These are phyloP conservation scores for Enteromius anoplus DNA, from an alignment of 2,797 vertebrate species.

Conservation along the genomic window DNA sequence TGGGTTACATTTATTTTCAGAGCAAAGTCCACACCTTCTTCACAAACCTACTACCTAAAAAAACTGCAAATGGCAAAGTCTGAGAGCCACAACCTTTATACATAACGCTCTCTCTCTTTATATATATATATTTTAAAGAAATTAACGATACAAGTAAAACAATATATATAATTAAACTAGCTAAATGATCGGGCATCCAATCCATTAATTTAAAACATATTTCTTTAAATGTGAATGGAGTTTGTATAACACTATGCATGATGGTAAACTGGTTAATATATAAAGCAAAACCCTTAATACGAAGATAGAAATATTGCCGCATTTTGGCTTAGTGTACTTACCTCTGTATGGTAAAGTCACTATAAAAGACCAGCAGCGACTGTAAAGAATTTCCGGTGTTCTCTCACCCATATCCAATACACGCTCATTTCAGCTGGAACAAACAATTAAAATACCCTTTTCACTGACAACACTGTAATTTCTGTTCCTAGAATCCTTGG, in stretches of 20 bases:
- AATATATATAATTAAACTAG: not conserved
- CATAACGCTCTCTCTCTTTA: not conserved
- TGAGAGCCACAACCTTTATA: not conserved
- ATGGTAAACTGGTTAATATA: not conserved
- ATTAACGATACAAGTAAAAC: not conserved
- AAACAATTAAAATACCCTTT: conserved; percentile 43
- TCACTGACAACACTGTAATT: conserved; percentile 14
- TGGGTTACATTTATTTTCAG: not conserved
- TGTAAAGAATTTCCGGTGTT: conserved; percentile 73
- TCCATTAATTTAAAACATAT: not conserved
- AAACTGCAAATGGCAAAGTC: not conserved
- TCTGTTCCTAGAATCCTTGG: not conserved
- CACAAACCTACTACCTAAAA: not conserved
- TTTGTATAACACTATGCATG: not conserved
- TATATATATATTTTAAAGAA: not conserved
- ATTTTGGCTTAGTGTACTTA: conserved; percentile 27
- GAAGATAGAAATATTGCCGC: not conserved
- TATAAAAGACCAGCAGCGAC: conserved; percentile 74
- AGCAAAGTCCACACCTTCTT: conserved; percentile 1
- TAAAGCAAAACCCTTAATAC: not conserved
- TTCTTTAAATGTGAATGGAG: not conserved
- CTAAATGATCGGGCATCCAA: not conserved
- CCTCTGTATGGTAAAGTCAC: conserved; percentile 60
- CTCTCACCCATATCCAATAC: conserved; percentile 62
- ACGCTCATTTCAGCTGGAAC: conserved; percentile 53